Conservation (phyloP, 2,888 invertebrate genomes). For the Holacanthella duospinosa region DNA sequence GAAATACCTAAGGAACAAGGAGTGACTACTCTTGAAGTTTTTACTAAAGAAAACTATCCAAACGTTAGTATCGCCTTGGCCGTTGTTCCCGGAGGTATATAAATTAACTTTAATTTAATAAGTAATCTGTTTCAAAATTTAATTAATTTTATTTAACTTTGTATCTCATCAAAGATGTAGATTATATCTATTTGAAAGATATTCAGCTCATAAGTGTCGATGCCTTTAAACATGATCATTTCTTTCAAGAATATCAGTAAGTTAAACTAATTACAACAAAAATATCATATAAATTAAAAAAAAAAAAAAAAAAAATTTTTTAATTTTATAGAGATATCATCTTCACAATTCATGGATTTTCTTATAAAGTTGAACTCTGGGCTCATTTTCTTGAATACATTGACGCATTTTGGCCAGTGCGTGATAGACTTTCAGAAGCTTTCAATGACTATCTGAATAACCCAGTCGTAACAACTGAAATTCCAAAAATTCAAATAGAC, state of each 20-base stretch:
- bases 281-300: too few species aligned
- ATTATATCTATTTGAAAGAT: neutral
- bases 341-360: constrained; percentile 7
- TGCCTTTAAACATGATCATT: constrained; percentile 4
- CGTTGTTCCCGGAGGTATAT: neutral
- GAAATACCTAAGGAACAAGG: neutral
- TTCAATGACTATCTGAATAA: neutral
- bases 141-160: too few species aligned
- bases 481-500: too few species aligned
- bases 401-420: constrained; percentile 1
- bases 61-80: neutral
- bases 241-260: constrained; percentile 5
- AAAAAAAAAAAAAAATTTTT: too few species aligned
- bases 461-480: too few species aligned
- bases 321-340: too few species aligned
- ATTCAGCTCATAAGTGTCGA: constrained; percentile 1
- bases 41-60: constrained; percentile 3
- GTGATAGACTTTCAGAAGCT: neutral
- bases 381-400: neutral
- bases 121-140: too few species aligned
- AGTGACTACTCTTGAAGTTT: neutral
- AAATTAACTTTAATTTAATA: too few species aligned
- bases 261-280: too few species aligned
- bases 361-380: neutral
- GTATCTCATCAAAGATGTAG: too few species aligned